Conservation (phyloP, 2,113 vertebrate genomes). For the Scytalopus superciliaris region DNA sequence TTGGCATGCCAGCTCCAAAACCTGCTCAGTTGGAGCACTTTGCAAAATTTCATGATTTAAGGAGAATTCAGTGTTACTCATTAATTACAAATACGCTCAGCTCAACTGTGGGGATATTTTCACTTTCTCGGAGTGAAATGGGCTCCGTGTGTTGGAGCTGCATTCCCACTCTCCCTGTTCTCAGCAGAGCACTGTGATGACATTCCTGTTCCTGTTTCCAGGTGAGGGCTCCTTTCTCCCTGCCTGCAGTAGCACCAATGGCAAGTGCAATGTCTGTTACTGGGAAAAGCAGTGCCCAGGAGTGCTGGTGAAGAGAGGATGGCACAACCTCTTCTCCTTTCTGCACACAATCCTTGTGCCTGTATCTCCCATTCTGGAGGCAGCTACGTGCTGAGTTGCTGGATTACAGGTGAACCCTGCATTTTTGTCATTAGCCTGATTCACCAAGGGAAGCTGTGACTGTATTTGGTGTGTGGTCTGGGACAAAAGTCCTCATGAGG, state of each 20-base stretch:
- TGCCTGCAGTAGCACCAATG: neutral
- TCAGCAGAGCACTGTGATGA: neutral
- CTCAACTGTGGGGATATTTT: neutral
- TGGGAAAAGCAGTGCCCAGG: neutral
- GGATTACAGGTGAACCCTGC: neutral
- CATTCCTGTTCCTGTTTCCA: neutral
- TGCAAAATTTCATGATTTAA: neutral
- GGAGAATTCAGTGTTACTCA: fast-evolving
- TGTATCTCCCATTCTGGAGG: neutral
- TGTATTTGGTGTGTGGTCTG: neutral
- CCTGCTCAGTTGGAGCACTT: neutral
- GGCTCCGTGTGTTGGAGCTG: neutral
- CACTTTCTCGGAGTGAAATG: neutral
- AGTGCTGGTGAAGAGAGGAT: neutral
- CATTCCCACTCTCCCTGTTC: fast-evolving
- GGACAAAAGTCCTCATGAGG: neutral
- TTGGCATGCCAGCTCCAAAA: neutral
- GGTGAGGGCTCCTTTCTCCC: neutral
- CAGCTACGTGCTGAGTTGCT: neutral
- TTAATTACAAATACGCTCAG: neutral
- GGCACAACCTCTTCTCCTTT: neutral
- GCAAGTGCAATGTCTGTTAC: neutral
- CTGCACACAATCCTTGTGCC: neutral
- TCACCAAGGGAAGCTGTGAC: neutral
- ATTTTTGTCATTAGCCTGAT: neutral